phyloP scores from a whole-genome alignment of 2,888 invertebrate genomes.

The Apodemia hepburni region DNA sequence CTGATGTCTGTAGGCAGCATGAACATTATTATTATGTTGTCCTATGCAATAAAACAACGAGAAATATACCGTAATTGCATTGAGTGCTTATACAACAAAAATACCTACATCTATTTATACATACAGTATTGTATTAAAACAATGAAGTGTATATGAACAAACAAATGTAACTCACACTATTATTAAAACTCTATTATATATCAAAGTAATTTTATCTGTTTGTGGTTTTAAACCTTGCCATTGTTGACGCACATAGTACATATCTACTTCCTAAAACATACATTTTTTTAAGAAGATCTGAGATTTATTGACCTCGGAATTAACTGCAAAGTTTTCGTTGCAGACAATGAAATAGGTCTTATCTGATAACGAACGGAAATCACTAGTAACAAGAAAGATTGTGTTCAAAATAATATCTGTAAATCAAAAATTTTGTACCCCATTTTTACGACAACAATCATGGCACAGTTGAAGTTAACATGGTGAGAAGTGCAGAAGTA shows the following conservation, averaged over 20 bases:
- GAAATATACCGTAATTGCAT: neutral
- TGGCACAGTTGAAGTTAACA: no score
- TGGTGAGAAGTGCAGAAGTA: no score
- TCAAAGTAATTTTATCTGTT: neutral
- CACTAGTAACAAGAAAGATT: neutral
- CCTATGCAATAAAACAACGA: neutral
- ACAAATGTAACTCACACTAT: conserved; percentile 6
- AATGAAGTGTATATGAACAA: conserved; percentile 21
- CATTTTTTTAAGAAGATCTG: neutral
- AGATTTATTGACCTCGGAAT: neutral
- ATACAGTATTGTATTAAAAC: conserved; percentile 35
- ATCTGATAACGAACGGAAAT: neutral
- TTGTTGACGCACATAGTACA: neutral
- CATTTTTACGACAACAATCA: no score
- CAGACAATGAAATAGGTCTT: neutral
- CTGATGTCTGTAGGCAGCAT: no score
- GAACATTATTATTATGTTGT: neutral
- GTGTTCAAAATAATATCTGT: no score
- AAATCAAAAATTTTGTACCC: no score
- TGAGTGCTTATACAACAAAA: neutral
- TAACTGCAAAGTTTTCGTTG: neutral
- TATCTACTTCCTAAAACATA: neutral
- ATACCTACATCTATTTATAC: neutral
- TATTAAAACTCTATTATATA: conserved; percentile 1
- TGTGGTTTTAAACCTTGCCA: conserved; percentile 4